phyloP scores from a whole-genome alignment of 2,113 vertebrate genomes.

The Mellivora capensis region DNA sequence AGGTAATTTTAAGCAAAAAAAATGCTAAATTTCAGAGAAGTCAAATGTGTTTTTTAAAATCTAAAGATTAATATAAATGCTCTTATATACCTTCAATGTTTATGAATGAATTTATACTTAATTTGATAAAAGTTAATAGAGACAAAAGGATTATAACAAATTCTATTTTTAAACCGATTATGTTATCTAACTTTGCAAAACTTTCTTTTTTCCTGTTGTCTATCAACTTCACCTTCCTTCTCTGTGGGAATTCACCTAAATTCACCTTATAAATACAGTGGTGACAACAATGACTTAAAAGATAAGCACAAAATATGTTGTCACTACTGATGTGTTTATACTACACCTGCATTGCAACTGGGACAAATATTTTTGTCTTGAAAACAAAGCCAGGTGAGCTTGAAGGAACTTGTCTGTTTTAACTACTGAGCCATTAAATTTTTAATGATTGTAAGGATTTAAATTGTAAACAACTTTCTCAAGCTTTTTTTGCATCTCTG shows the following conservation, averaged over 20 bases:
- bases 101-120: not conserved
- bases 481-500: not conserved
- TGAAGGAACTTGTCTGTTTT: conserved; percentile 37
- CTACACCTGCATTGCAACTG: conserved; percentile 5
- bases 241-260: conserved; percentile 60
- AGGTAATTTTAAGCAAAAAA: not conserved
- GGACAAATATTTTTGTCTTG: conserved; percentile 5
- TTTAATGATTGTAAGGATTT: conserved; percentile 50
- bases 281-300: conserved; percentile 40
- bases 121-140: not conserved
- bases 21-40: not conserved
- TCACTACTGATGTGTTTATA: conserved; percentile 14
- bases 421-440: conserved; percentile 48
- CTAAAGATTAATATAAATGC: not conserved
- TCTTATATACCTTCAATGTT: not conserved
- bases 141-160: not conserved
- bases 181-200: not conserved
- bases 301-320: not conserved
- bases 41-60: not conserved
- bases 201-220: not conserved
- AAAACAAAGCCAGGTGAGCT: conserved; percentile 58
- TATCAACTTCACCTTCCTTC: conserved; percentile 30
- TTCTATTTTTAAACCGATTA: not conserved
- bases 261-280: conserved; percentile 45
- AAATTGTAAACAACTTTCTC: conserved; percentile 44